Evolutionary conservation across 2,888 invertebrate genomes (phyloP).

Genomic region (Diarsia rubi): DNA sequence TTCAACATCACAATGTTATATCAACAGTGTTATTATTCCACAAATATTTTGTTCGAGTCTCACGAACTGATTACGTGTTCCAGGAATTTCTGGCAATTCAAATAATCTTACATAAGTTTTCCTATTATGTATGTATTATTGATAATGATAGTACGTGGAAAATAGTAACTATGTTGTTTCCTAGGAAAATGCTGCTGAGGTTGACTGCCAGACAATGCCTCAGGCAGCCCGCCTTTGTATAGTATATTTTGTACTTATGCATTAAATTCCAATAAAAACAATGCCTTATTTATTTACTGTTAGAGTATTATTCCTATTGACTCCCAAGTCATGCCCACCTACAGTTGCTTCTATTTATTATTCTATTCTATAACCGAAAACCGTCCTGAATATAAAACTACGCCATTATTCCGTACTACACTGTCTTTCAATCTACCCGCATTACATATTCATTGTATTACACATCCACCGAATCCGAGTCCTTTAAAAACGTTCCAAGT

Average conservation of each 20-base stretch:
- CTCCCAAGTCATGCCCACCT: slow-evolving; percentile 41
- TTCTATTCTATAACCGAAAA: slow-evolving; percentile 50
- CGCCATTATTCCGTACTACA: slow-evolving; percentile 59
- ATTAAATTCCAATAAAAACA: neutral
- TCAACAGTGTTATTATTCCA: slow-evolving; percentile 16
- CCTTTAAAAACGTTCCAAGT: slow-evolving; percentile 65
- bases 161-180: neutral
- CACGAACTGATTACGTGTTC: slow-evolving; percentile 24
- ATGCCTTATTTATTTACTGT: neutral
- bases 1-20: slow-evolving; percentile 23
- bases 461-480: slow-evolving; percentile 54
- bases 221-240: no score
- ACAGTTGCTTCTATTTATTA: slow-evolving; percentile 40
- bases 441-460: slow-evolving; percentile 66
- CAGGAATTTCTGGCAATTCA: slow-evolving; percentile 10
- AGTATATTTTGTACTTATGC: neutral
- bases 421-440: slow-evolving; percentile 65
- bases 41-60: slow-evolving; percentile 19
- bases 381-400: slow-evolving; percentile 53
- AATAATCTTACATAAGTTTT: neutral
- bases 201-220: neutral
- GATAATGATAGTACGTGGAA: neutral
- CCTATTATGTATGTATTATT: neutral
- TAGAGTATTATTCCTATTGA: slow-evolving; percentile 8
- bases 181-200: neutral